Conservation (phyloP, 2,797 vertebrate genomes). For the Cryptoblepharus egeriae region DNA sequence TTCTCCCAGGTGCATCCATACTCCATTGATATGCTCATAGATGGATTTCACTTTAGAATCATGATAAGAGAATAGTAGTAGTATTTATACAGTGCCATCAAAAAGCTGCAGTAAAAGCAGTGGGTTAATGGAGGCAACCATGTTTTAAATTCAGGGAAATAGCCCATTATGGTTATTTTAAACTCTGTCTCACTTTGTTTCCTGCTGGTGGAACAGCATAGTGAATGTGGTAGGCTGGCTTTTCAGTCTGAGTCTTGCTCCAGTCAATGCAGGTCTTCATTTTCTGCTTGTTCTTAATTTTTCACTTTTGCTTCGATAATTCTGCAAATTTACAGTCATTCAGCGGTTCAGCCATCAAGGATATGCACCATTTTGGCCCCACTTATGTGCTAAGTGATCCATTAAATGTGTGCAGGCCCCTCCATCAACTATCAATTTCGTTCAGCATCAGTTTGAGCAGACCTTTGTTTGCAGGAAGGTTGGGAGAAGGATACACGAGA, state of each 20-base stretch:
- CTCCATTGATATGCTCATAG: background rate
- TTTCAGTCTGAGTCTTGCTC: background rate
- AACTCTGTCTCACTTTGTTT: background rate
- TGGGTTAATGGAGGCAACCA: background rate
- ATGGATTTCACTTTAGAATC: background rate
- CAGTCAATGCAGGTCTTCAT: background rate
- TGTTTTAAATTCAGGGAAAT: background rate
- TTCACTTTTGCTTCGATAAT: background rate
- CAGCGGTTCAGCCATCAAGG: background rate
- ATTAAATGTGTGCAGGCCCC: slow-evolving; percentile 2
- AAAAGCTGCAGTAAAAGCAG: background rate
- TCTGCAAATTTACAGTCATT: background rate
- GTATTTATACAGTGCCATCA: background rate
- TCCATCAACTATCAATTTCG: slow-evolving; percentile 1
- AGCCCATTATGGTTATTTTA: background rate
- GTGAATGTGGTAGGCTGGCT: background rate
- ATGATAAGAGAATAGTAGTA: background rate
- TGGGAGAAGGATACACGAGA: background rate
- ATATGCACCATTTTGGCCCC: slow-evolving; percentile 20
- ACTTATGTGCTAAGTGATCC: slow-evolving; percentile 2
- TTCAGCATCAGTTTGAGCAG: background rate
- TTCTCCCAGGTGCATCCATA: background rate
- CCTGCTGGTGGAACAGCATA: background rate
- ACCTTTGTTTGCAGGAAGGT: background rate
- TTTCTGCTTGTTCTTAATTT: background rate